Percentiles rank a stretch among this genome's conserved stretches.
These are phyloP conservation scores for Leptinotarsa undecemlineata DNA, from an alignment of 1,140 invertebrate species.

Conservation along the genomic window DNA sequence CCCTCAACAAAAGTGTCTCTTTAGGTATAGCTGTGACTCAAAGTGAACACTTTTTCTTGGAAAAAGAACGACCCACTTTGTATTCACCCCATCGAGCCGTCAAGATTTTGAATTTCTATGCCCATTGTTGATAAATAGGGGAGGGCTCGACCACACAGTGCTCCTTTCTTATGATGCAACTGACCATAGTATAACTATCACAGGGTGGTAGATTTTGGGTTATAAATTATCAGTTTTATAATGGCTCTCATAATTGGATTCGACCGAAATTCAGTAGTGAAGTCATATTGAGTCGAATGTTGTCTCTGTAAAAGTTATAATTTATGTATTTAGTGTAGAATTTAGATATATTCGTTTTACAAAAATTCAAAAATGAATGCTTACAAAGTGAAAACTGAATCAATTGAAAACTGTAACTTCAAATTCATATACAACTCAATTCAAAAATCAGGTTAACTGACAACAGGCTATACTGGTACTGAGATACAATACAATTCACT, in stretches of 20 bases:
- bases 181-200: slow-evolving; percentile 4
- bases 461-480: too few relatives aligned
- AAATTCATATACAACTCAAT: too few relatives aligned
- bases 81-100: slow-evolving; percentile 21
- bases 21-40: neutral
- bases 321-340: too few relatives aligned
- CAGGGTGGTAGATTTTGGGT: neutral
- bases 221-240: neutral
- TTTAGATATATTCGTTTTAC: too few relatives aligned
- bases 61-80: slow-evolving; percentile 16
- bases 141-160: slow-evolving; percentile 14
- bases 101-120: slow-evolving; percentile 18
- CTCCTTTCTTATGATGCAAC: slow-evolving; percentile 12
- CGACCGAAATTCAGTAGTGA: too few relatives aligned
- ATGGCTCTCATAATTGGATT: neutral
- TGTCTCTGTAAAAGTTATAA: too few relatives aligned
- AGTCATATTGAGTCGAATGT: too few relatives aligned
- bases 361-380: too few relatives aligned
- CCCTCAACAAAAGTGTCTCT: neutral
- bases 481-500: too few relatives aligned
- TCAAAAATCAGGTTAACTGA: too few relatives aligned
- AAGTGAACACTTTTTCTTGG: slow-evolving; percentile 1
- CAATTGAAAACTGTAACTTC: too few relatives aligned
- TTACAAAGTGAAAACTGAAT: too few relatives aligned
- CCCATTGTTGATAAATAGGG: slow-evolving; percentile 1